Percentiles rank a stretch among this genome's conserved stretches.
Evolutionary conservation across 2,888 invertebrate genomes (phyloP).

Genomic region (Aelia acuminata): DNA sequence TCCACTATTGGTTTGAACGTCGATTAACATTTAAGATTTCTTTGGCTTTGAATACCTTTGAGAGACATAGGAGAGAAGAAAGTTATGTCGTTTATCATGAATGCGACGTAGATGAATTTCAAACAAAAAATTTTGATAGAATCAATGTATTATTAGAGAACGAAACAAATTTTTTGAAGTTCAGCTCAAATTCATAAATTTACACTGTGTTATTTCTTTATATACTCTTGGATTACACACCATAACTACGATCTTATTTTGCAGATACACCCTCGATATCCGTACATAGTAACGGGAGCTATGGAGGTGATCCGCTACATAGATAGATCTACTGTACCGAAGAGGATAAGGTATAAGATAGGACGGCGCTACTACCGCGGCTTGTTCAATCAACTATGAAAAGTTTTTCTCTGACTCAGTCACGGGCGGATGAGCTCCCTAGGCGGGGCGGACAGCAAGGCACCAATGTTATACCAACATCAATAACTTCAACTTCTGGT

Average conservation of each 20-base stretch:
- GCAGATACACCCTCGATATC: not conserved
- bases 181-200: too few species aligned
- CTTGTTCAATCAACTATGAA: constrained; percentile 8
- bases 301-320: not conserved
- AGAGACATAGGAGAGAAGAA: too few species aligned
- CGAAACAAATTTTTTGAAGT: not conserved
- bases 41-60: too few species aligned
- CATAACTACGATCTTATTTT: not conserved
- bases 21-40: too few species aligned
- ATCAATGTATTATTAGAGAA: not conserved
- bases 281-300: not conserved
- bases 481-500: not conserved
- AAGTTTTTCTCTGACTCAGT: constrained; percentile 29
- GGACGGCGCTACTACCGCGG: not conserved
- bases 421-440: not conserved
- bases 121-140: too few species aligned
- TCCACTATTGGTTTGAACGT: too few species aligned
- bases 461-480: not conserved
- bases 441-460: not conserved
- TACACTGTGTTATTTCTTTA: too few species aligned
- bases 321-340: not conserved
- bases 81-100: too few species aligned
- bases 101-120: too few species aligned
- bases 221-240: too few species aligned
- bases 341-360: too few species aligned